Evolutionary conservation across 2,888 invertebrate genomes (phyloP), one percentile per base, ranked within the genome.

Genomic region (Amblyjoppa proteus): DNA sequence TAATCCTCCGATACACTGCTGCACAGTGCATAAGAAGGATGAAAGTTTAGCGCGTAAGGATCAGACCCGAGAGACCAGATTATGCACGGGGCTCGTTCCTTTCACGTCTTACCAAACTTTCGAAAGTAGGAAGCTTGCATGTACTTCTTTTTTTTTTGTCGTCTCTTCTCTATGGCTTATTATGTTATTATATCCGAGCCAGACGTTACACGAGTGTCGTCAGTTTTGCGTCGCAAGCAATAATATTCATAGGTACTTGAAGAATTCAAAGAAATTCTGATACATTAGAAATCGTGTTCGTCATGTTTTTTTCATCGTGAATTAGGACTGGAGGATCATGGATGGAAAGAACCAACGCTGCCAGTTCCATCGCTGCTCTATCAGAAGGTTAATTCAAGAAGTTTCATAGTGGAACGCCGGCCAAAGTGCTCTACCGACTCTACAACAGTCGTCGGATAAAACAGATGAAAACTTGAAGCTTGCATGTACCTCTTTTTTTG

Each of bases 31-130:
- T 41, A 71, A 79, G 51, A 38, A 71, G 81, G 75, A 66, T 75
- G 53, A 78, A 85, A 85, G 79, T 85, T 85, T 75, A 45, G 49
- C 11, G 70, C 68, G 53, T 66, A 49, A 70, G 82, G 79, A 82
- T 85, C 79, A 75, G 71, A 79, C 66, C 75, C 13, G 16, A 66
- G 68, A 75, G 71, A 85, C 75, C 70, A 79, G 82, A 85, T 85
- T 82, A 83, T 80, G 51, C 61, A 16, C 16, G 71, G 28, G 38
- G 58, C 25, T 71, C 38, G 71, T 66, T 66, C 66, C 51, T 41
- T 68, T 45, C 49, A 25, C 28, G 58, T 45, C 53, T 20, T 77
- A 81, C 13, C 3, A 13, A 45, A 45, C 45, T 45, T 85, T 25
- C 75, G 1, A 13, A 81, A 85, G 66, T 76, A 34, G 28, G 34